Percentiles rank a stretch among this genome's conserved stretches.
Conservation (phyloP, 1,140 invertebrate genomes). For the Gonioctena quinquepunctata region DNA sequence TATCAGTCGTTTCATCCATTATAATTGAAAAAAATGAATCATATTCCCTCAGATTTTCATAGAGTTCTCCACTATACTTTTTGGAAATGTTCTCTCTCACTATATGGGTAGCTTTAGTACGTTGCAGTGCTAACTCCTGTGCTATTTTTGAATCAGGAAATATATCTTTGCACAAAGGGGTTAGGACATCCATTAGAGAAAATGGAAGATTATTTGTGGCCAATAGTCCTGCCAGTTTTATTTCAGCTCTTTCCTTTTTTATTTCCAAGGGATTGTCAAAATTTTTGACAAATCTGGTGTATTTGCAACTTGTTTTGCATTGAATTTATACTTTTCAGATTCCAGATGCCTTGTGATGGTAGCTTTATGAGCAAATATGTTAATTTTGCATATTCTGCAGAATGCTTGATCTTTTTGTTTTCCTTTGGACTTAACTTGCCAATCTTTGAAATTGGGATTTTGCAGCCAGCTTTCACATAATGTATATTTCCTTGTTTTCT, state of each 20-base stretch:
- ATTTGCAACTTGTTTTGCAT: not conserved
- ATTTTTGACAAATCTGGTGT: not conserved
- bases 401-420: not conserved
- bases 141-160: slow-evolving; percentile 26
- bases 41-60: not conserved
- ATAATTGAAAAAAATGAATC: slow-evolving; percentile 23
- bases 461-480: not conserved
- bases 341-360: not conserved
- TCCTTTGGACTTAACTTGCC: not conserved
- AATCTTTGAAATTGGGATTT: not conserved
- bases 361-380: not conserved
- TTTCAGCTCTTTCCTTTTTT: slow-evolving; percentile 13
- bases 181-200: slow-evolving; percentile 17
- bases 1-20: slow-evolving; percentile 31
- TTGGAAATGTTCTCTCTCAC: slow-evolving; percentile 10
- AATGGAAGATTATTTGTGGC: slow-evolving; percentile 25
- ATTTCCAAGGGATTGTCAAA: not conserved
- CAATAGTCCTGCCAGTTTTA: slow-evolving; percentile 16
- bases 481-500: not conserved
- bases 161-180: slow-evolving; percentile 11
- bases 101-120: slow-evolving; percentile 22
- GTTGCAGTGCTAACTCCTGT: slow-evolving; percentile 5
- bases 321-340: not conserved
- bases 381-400: not conserved
- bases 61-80: slow-evolving; percentile 5